Evolutionary conservation across 2,888 invertebrate species (phyloP).

Genomic region (Iphiclides podalirius): DNA sequence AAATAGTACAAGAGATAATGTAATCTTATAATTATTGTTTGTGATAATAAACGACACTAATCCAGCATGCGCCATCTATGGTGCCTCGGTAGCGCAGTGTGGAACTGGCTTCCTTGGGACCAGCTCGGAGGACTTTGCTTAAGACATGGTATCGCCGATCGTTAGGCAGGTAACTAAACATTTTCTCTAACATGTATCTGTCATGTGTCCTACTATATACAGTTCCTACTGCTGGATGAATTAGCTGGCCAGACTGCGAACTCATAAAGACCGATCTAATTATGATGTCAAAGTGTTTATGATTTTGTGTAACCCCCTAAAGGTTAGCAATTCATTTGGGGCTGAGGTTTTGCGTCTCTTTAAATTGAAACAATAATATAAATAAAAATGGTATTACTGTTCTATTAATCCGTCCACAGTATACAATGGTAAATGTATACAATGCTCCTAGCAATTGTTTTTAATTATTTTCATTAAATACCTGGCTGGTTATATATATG

Average conservation of each 20-base stretch:
- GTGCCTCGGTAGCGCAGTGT: background rate
- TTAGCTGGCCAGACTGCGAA: too few species aligned
- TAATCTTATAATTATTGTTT: background rate
- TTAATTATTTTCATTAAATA: too few species aligned
- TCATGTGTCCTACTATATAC: background rate
- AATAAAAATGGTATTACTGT: too few species aligned
- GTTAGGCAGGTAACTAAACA: conserved; percentile 27
- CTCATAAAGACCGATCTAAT: too few species aligned
- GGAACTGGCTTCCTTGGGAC: background rate
- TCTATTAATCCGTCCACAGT: too few species aligned
- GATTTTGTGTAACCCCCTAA: background rate
- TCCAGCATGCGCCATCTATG: background rate
- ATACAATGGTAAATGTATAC: too few species aligned
- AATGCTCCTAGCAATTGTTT: too few species aligned
- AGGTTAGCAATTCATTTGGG: background rate
- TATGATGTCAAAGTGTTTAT: background rate
- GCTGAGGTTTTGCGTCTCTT: too few species aligned
- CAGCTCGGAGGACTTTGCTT: background rate
- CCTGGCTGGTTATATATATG: too few species aligned
- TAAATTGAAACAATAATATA: too few species aligned
- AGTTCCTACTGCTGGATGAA: too few species aligned
- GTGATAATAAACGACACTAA: background rate
- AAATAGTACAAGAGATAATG: background rate
- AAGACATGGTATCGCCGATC: conserved; percentile 27
- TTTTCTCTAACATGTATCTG: background rate